phyloP scores from a whole-genome alignment of 2,113 vertebrate genomes.

The Toxotes chatareus region DNA sequence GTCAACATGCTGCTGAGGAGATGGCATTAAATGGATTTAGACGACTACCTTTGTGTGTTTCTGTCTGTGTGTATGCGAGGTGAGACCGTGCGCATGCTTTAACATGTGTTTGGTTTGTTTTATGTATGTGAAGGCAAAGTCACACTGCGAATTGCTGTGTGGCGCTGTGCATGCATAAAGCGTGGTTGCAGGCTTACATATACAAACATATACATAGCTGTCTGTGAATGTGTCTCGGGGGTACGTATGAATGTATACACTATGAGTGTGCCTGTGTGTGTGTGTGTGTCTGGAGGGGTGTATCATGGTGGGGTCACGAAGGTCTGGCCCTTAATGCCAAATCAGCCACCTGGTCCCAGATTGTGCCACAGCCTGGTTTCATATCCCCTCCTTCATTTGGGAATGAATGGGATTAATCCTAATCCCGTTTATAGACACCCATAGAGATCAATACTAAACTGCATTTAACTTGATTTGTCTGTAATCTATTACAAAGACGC shows the following conservation, averaged over 20 bases:
- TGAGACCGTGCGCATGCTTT: constrained; percentile 32
- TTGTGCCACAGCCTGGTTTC: constrained; percentile 74
- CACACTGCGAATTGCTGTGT: constrained; percentile 26
- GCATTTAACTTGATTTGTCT: constrained; percentile 80
- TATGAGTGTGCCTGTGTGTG: constrained; percentile 4
- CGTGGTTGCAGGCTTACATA: constrained; percentile 33
- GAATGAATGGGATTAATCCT: constrained; percentile 82
- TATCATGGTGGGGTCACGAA: constrained; percentile 59
- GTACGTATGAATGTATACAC: constrained; percentile 1
- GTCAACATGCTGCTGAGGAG: constrained; percentile 83
- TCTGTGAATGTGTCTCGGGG: background rate
- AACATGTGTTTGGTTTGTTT: constrained; percentile 41
- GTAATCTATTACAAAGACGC: constrained; percentile 82
- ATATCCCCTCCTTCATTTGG: constrained; percentile 77
- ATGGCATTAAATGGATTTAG: constrained; percentile 84
- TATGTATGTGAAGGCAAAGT: constrained; percentile 35
- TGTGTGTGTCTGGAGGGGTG: constrained; percentile 12
- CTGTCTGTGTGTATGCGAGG: constrained; percentile 32
- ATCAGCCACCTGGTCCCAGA: constrained; percentile 81
- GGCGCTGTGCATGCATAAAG: constrained; percentile 34
- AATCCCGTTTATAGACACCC: constrained; percentile 83
- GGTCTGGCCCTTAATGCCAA: constrained; percentile 72
- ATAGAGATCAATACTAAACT: constrained; percentile 81
- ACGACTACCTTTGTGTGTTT: constrained; percentile 32
- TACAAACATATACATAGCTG: background rate